Evolutionary conservation across 2,888 invertebrate genomes (phyloP), one percentile per base, ranked within the genome.

Genomic region (Tholera decimalis): DNA sequence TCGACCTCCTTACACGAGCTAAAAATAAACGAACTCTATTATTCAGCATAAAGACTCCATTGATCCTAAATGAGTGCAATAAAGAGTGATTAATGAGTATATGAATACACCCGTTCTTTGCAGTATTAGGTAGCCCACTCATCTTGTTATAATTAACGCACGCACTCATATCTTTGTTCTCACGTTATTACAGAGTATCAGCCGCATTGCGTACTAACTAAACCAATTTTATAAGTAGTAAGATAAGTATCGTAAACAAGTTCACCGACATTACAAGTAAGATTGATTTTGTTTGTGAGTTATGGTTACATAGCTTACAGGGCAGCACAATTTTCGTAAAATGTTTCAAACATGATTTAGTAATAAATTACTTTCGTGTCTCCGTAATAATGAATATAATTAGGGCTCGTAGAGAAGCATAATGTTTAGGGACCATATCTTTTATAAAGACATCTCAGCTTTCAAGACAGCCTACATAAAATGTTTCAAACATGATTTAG

Each of bases 51-150:
- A 89, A 88, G 88, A 82, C 83, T 85, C 81, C 88, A 88, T 93
- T 94, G 90, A 93, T 89, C 87, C 86, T 77, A 82, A 89, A 90
- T 87, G 89, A 90, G 84, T 85, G 87, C 88, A 91, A 85, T 89
- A 87, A 86, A 82, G 82, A 89, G 83, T 92, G 91, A 92, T 92
- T 92, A 88, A 92, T 91, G 85, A 68, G 79, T 73, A 71, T 79
- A 73, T 88, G 85, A 89, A 89, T 88, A 83, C 81, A 79, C 64
- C 63, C 80, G 75, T 85, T 87, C 79, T 85, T 81, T 67, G 65
- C 79, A 72, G 71, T 73, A 77, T 69, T 69, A 64, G 46, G 49
- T 72, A 60, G 73, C 64, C 74, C 33, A 68, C 69, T 61, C 77
- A 81, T 81, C 77, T 79, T 81, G 79, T 72, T 83, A 58, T 78